Percentiles rank a stretch among this genome's conserved stretches.
These are phyloP conservation scores for Oscheius sp. DNA, from an alignment of 2,888 invertebrate genomes.

Conservation along the genomic window DNA sequence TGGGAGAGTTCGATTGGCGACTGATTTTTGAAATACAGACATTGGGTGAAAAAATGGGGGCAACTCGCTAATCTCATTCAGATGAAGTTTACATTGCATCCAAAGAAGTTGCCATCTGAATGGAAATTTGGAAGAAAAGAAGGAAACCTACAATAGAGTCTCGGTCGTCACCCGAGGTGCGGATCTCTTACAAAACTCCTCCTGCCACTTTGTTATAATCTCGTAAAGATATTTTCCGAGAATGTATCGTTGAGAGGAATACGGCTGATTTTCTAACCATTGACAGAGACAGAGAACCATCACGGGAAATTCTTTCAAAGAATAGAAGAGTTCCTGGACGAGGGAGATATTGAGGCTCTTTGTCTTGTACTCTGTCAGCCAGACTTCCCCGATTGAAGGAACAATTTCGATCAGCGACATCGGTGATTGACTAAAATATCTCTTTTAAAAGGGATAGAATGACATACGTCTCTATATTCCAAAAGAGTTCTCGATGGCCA, in stretches of 20 bases:
- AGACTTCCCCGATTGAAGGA: constrained; percentile 14
- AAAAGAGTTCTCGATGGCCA: constrained; percentile 3
- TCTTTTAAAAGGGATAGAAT: not conserved
- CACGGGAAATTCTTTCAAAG: constrained; percentile 7
- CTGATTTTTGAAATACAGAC: constrained; percentile 22
- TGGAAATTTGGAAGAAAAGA: not conserved
- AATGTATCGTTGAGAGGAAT: not conserved
- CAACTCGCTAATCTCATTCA: constrained; percentile 9
- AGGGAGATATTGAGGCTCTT: not conserved
- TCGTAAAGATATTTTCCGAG: not conserved
- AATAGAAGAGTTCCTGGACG: not conserved
- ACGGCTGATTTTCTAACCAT: constrained; percentile 25
- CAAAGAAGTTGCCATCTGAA: constrained; percentile 16
- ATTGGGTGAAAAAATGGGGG: constrained; percentile 13
- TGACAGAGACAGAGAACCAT: constrained; percentile 23
- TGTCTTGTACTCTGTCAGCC: constrained; percentile 15
- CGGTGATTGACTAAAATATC: not conserved
- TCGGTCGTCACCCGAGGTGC: not conserved
- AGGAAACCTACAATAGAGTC: not conserved
- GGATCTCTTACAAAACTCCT: not conserved
- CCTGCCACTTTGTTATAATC: not conserved
- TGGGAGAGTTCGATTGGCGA: constrained; percentile 22
- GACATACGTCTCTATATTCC: not conserved
- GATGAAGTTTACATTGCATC: not conserved
- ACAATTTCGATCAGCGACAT: not conserved